Percentiles rank a stretch among this genome's conserved stretches.
These are phyloP conservation scores for Machimus rusticus DNA, from an alignment of 2,888 invertebrate species.

Conservation along the genomic window DNA sequence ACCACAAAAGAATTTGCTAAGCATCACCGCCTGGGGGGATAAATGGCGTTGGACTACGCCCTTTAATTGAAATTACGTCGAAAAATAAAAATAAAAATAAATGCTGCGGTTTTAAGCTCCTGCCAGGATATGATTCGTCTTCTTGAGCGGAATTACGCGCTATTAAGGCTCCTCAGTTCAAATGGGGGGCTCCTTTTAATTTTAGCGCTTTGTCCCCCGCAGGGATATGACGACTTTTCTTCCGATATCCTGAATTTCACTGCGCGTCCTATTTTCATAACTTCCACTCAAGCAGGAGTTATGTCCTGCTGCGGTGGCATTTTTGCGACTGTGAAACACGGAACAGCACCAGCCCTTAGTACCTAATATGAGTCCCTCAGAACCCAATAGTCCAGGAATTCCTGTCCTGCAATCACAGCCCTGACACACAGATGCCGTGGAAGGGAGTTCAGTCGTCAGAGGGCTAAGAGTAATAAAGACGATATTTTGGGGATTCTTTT, in stretches of 20 bases:
- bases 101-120: background rate
- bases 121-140: background rate
- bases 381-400: background rate
- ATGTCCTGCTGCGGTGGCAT: background rate
- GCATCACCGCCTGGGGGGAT: background rate
- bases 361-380: background rate
- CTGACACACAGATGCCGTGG: background rate
- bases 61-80: background rate
- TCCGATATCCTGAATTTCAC: background rate
- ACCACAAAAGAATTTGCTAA: conserved; percentile 23
- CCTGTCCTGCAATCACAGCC: background rate
- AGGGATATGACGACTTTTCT: background rate
- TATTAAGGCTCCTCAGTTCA: background rate
- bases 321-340: background rate
- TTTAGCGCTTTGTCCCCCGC: background rate
- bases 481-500: background rate
- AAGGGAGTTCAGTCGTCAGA: background rate
- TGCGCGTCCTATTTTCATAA: background rate
- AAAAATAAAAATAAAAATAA: background rate
- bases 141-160: background rate
- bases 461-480: background rate
- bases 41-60: background rate
- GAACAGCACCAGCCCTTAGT: background rate
- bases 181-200: background rate
- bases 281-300: background rate